Conservation (phyloP, 2,888 invertebrate species). For the Limenitis camilla region DNA sequence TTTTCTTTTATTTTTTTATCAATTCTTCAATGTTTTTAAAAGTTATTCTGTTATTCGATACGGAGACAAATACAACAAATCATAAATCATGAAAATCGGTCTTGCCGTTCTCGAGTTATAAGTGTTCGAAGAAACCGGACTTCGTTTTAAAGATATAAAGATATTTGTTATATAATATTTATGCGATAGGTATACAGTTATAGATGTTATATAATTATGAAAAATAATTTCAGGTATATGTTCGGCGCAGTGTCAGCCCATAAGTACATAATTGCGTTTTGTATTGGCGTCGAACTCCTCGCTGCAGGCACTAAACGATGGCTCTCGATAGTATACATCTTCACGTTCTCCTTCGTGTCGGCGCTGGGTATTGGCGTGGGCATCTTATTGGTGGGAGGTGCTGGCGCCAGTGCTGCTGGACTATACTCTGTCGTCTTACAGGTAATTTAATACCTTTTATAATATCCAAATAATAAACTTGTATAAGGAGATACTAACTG, state of each 20-base stretch:
- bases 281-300: constrained; percentile 88
- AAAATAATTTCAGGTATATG: constrained; percentile 77
- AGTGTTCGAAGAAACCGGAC: too few relatives aligned
- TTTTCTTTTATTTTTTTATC: too few relatives aligned
- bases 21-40: too few relatives aligned
- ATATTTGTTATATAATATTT: too few relatives aligned
- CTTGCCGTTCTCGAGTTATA: too few relatives aligned
- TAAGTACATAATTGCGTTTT: constrained; percentile 90
- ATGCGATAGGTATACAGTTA: too few relatives aligned
- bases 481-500: not conserved
- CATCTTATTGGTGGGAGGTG: constrained; percentile 77
- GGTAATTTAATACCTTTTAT: constrained; percentile 58
- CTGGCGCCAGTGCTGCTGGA: constrained; percentile 74
- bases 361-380: constrained; percentile 86
- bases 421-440: constrained; percentile 81
- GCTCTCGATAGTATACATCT: constrained; percentile 79
- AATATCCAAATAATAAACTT: not conserved
- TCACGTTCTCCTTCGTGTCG: constrained; percentile 85
- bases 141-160: too few relatives aligned
- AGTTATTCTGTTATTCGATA: too few relatives aligned
- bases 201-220: not conserved
- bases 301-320: constrained; percentile 78
- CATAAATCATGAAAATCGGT: too few relatives aligned
- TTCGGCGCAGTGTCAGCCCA: constrained; percentile 90
- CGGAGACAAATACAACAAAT: too few relatives aligned